Evolutionary conservation across 2,113 vertebrate species (phyloP), one percentile per base, ranked within the genome.

Genomic region (Peromyscus polionotus): DNA sequence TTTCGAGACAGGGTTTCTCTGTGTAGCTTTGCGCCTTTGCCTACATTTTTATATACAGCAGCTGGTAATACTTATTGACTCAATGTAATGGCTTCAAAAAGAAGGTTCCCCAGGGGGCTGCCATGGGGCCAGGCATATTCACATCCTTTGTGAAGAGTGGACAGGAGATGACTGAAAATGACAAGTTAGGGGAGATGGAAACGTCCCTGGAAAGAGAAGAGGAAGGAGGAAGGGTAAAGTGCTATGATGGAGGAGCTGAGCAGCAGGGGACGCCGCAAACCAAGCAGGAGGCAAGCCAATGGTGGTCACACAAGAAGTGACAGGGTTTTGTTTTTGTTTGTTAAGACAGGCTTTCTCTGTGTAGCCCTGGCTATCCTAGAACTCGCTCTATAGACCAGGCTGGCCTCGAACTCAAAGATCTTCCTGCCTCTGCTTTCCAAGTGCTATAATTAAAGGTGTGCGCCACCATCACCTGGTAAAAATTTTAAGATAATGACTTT

Each of bases 1-100:
- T n/a, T n/a, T n/a, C n/a, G n/a, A n/a, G n/a, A n/a, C n/a, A n/a
- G n/a, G n/a, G n/a, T n/a, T n/a, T n/a, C n/a, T n/a, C n/a, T n/a
- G n/a, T n/a, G n/a, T n/a, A n/a, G n/a, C n/a, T n/a, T n/a, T n/a
- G n/a, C n/a, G 36, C 54, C 54, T 85, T 79, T 70, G 36, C 54
- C 54, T 79, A 92, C 19, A 72, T 76, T 54, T 48, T 72, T 88
- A 42, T 9, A 90, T n/a, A 68, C 22, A 68, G 39, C 76, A 95
- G 42, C 89, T 93, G 13, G 67, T 83, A 95, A 36, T 95, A 92
- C 33, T 93, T 90, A 90, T 36, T 68, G 42, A 89, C 24, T 77
- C 54, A 61, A 1, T 72, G 80, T 83, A 83, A 36, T 84, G 81
- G 39, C 39, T 85, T 85, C 39, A 68, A 88, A 83, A 79, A 26